Conservation (phyloP, 1,140 invertebrate genomes). For the Grapholita molesta region DNA sequence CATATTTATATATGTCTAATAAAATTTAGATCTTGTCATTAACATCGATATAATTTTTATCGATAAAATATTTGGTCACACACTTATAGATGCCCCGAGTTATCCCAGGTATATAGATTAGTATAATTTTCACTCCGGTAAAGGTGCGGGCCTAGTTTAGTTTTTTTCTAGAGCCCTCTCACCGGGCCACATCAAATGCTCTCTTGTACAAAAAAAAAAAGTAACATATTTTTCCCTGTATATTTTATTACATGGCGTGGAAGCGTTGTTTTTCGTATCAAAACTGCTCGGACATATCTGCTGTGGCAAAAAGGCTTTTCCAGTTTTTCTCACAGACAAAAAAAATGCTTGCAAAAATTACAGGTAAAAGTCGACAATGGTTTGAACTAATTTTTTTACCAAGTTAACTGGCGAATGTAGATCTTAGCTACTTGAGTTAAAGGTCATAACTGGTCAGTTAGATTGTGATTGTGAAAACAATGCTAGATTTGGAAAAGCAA, state of each 20-base stretch:
- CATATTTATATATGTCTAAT: too few relatives aligned
- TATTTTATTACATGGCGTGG: neutral
- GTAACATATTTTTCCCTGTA: neutral
- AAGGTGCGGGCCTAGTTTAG: too few relatives aligned
- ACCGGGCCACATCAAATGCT: too few relatives aligned
- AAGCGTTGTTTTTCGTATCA: neutral
- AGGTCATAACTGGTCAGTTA: too few relatives aligned
- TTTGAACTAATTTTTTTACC: neutral
- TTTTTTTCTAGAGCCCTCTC: too few relatives aligned
- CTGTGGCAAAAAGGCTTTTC: neutral
- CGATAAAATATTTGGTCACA: too few relatives aligned
- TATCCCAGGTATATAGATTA: too few relatives aligned
- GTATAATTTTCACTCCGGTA: too few relatives aligned
- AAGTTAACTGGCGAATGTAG: neutral
- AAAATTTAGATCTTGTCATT: too few relatives aligned
- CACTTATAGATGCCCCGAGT: too few relatives aligned
- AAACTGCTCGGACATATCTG: neutral
- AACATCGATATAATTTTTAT: too few relatives aligned
- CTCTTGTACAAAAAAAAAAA: too few relatives aligned
- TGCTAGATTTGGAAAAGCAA: conserved; percentile 3
- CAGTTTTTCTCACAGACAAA: neutral
- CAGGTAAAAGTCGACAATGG: neutral
- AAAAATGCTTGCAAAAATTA: neutral
- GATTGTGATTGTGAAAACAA: neutral
- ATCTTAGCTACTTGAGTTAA: neutral